Base-by-base conservation (phyloP, 2,797 vertebrate species). In the Uromys caudimaculatus region DNA sequence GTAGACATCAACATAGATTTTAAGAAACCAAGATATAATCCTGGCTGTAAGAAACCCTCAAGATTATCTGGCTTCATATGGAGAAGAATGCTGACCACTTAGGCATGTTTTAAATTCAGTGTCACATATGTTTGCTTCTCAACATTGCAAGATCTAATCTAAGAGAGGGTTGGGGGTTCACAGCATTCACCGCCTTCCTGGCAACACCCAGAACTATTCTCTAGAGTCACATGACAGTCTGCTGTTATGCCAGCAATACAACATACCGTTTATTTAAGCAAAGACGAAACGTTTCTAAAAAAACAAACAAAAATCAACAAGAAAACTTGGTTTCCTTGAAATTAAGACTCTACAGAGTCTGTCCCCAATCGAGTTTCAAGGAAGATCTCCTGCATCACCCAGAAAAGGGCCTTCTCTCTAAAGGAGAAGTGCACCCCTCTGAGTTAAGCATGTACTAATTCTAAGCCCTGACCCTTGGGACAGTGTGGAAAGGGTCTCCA, bases 21-120 rank as follows among this genome's bases (percentile, higher is more conserved):
- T 91, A 91, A 95, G 84, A 94, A 92, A 88, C 85, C 35, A 97
- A 96, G 87, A 94, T 82, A 93, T 58, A 90, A 92, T 93, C 52
- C n/a, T 75, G 35, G 62, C 38, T 56, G 75, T 76, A 91, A 96
- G 83, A 96, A 47, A 95, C 14, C 67, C 54, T 64, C 38, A 69
- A 84, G 35, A 54, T 95, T 52, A 67, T 64, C 12, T 86, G 52
- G 60, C 56, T 96, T 92, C 84, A 71, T 50, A 71, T 90, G 94
- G 94, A 95, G 73, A 97, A 97, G 94, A 97, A 85, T 9, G 17
- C 0, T 89, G n/a, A 94, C 77, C 2, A 29, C 60, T 77, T 47
- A 90, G 77, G 32, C 29, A 64, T 11, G 41, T 62, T 96, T 93
- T 78, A 91, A 87, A 90, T 50, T 76, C 27, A 73, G 75, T 41